phyloP scores from a whole-genome alignment of 2,888 invertebrate genomes.

The Prenolepis imparis region DNA sequence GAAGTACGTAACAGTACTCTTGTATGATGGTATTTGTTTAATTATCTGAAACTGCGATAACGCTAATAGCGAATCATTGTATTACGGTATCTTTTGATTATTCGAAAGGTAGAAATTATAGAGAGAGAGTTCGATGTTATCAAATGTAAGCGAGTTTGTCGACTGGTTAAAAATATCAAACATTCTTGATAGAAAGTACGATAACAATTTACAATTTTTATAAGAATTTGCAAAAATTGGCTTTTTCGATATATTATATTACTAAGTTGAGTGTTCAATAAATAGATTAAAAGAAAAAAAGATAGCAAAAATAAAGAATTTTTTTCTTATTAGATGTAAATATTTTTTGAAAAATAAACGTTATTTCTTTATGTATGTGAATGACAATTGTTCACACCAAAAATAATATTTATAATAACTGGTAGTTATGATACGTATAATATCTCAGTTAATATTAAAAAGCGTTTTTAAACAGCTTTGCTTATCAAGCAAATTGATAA shows the following conservation, averaged over 20 bases:
- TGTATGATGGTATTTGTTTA: background rate
- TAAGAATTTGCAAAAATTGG: background rate
- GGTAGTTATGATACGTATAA: background rate
- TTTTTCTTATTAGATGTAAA: background rate
- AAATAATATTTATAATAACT: background rate
- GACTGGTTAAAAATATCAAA: background rate
- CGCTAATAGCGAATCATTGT: constrained; percentile 5
- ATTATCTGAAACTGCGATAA: constrained; percentile 15
- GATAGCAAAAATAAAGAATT: background rate
- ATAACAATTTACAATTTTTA: background rate
- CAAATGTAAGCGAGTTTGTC: background rate
- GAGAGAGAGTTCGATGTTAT: background rate
- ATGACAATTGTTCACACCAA: background rate
- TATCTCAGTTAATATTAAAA: background rate
- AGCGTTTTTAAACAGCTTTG: background rate
- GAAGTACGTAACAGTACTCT: constrained; percentile 33
- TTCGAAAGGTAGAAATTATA: background rate
- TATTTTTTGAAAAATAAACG: background rate
- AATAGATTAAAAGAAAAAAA: background rate
- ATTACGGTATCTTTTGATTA: background rate
- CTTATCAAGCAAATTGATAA: background rate
- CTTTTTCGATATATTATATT: background rate
- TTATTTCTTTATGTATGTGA: background rate
- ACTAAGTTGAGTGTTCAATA: background rate
- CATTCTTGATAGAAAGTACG: background rate